phyloP scores from a whole-genome alignment of 2,888 invertebrate genomes.

The Eutolmus rufibarbis region DNA sequence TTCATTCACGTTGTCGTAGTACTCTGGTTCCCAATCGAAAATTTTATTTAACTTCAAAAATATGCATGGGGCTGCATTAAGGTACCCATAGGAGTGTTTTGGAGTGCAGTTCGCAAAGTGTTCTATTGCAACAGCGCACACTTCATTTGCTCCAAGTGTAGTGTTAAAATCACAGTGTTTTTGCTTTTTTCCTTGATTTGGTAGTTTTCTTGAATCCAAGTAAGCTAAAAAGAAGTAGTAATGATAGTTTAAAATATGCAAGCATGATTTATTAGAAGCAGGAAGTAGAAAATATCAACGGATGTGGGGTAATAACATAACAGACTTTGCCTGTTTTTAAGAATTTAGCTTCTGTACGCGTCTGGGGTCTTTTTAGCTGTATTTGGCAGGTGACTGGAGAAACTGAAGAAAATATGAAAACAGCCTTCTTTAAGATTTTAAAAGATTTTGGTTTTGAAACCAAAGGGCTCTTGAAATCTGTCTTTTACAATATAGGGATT shows the following conservation, averaged over 20 bases:
- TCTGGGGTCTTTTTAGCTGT: no score
- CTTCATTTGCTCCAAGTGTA: constrained; percentile 62
- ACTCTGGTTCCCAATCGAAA: constrained; percentile 75
- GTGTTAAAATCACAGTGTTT: constrained; percentile 67
- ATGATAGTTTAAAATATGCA: not conserved
- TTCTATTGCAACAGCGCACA: constrained; percentile 65
- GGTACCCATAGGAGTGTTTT: constrained; percentile 71
- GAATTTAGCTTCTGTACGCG: no score
- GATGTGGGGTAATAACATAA: no score
- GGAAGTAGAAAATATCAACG: not conserved
- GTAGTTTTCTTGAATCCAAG: constrained; percentile 57
- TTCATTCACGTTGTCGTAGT: constrained; percentile 65
- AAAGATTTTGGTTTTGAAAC: no score
- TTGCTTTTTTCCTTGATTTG: constrained; percentile 64
- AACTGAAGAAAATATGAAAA: no score
- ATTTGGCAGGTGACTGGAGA: no score
- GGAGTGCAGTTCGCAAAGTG: constrained; percentile 66
- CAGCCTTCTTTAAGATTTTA: no score
- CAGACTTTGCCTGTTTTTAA: no score
- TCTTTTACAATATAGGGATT: no score
- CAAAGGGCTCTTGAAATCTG: no score
- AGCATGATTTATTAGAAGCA: not conserved
- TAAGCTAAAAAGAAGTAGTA: constrained; percentile 57
- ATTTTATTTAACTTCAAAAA: constrained; percentile 86
- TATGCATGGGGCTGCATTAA: constrained; percentile 79